Evolutionary conservation across 2,797 vertebrate genomes (phyloP).

Genomic region (Sebastiscus tertius): DNA sequence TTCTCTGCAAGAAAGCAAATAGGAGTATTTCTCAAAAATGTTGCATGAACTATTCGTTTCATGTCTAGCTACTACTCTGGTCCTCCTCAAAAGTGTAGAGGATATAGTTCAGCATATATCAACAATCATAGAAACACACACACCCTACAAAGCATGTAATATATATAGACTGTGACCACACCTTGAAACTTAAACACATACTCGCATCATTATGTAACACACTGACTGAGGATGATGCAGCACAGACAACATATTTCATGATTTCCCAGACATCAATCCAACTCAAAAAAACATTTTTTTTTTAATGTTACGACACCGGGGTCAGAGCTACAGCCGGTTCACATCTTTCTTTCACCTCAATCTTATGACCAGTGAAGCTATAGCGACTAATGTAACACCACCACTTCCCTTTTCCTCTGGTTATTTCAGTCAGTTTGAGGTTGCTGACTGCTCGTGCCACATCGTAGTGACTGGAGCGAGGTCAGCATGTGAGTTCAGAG

Average conservation of each 20-base stretch:
- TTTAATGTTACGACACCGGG: background rate
- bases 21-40: background rate
- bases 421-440: slow-evolving; percentile 57
- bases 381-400: slow-evolving; percentile 20
- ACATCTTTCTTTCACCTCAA: slow-evolving; percentile 22
- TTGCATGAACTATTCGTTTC: background rate
- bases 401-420: slow-evolving; percentile 60
- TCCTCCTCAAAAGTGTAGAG: background rate
- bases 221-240: background rate
- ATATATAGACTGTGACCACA: slow-evolving; percentile 25
- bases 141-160: background rate
- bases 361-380: slow-evolving; percentile 51
- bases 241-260: background rate
- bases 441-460: slow-evolving; percentile 50
- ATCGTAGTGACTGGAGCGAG: background rate
- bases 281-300: background rate
- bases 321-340: background rate
- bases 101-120: background rate
- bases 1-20: background rate
- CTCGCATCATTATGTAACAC: background rate
- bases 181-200: slow-evolving; percentile 29
- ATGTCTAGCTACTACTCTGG: background rate
- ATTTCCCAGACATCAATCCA: background rate
- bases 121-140: background rate
- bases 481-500: slow-evolving; percentile 43